Evolutionary conservation across 2,888 invertebrate genomes (phyloP).

Genomic region (Caenorhabditis japonica): DNA sequence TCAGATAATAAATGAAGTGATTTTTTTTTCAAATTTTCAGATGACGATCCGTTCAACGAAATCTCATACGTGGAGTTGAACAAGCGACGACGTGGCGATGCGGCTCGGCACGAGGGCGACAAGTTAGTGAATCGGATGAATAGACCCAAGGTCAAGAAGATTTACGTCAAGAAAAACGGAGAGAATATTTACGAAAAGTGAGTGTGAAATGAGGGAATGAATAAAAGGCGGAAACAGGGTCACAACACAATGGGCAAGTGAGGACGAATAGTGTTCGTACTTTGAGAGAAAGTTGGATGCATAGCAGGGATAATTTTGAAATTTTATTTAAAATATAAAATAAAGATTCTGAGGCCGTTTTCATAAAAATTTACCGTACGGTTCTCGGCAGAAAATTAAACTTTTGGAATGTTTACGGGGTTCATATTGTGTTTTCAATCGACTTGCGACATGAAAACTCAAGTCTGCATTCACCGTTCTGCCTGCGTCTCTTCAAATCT

Average conservation of each 20-base stretch:
- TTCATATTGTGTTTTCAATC: too few species aligned
- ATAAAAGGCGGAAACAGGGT: slow-evolving; percentile 54
- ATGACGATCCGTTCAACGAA: slow-evolving; percentile 65
- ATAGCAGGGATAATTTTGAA: too few species aligned
- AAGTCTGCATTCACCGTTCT: too few species aligned
- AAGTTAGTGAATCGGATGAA: slow-evolving; percentile 58
- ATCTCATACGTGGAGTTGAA: slow-evolving; percentile 70
- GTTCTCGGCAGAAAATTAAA: too few species aligned
- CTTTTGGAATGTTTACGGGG: too few species aligned
- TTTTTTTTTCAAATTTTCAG: too few species aligned
- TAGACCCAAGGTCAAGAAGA: slow-evolving; percentile 60
- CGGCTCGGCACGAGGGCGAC: slow-evolving; percentile 58
- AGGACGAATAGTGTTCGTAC: neutral
- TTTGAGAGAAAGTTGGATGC: neutral
- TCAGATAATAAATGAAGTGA: neutral
- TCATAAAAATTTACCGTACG: neutral
- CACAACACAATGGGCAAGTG: slow-evolving; percentile 29
- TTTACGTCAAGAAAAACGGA: slow-evolving; percentile 64
- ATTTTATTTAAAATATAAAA: too few species aligned
- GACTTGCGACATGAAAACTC: too few species aligned
- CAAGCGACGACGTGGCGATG: slow-evolving; percentile 63
- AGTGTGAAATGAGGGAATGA: slow-evolving; percentile 47
- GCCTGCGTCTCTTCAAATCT: too few species aligned
- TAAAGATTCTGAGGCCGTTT: slow-evolving; percentile 4
- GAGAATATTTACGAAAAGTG: slow-evolving; percentile 60